Percentiles rank a stretch among this genome's conserved stretches.
Evolutionary conservation across 2,797 vertebrate genomes (phyloP).

Genomic region (Lagocephalus sceleratus): DNA sequence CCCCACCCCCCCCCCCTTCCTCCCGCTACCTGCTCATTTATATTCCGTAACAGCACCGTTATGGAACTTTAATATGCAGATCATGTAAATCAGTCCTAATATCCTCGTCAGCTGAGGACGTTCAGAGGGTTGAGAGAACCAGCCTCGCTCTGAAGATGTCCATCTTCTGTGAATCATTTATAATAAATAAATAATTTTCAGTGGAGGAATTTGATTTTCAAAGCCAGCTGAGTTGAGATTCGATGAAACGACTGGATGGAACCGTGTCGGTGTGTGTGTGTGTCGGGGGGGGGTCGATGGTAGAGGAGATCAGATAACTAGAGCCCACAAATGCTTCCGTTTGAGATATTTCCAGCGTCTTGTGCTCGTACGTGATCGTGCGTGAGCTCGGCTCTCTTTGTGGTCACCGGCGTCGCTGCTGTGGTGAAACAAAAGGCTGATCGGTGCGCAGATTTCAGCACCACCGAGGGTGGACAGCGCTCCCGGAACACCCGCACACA

Average conservation of each 20-base stretch:
- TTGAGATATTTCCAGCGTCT: too few species aligned
- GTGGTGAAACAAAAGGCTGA: slow-evolving; percentile 60
- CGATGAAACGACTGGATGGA: not conserved
- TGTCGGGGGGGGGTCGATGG: not conserved
- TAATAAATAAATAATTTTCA: not conserved
- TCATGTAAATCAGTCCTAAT: slow-evolving; percentile 36
- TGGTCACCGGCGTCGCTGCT: too few species aligned
- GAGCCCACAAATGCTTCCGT: too few species aligned
- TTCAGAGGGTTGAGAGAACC: slow-evolving; percentile 8
- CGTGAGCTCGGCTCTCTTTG: too few species aligned
- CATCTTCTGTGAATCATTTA: too few species aligned
- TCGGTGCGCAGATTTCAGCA: slow-evolving; percentile 73
- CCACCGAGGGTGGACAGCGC: slow-evolving; percentile 77
- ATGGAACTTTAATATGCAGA: slow-evolving; percentile 39
- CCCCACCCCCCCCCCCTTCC: too few species aligned
- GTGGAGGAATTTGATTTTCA: not conserved
- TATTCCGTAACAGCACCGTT: slow-evolving; percentile 1
- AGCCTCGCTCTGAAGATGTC: slow-evolving; percentile 1
- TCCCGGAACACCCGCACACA: slow-evolving; percentile 33
- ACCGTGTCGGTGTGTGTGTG: not conserved
- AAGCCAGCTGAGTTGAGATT: not conserved
- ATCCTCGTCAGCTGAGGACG: slow-evolving; percentile 17
- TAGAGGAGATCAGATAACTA: not conserved
- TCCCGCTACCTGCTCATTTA: slow-evolving; percentile 25
- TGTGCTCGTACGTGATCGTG: too few species aligned